Evolutionary conservation across 2,888 invertebrate species (phyloP).

Genomic region (Phalangium opilio): DNA sequence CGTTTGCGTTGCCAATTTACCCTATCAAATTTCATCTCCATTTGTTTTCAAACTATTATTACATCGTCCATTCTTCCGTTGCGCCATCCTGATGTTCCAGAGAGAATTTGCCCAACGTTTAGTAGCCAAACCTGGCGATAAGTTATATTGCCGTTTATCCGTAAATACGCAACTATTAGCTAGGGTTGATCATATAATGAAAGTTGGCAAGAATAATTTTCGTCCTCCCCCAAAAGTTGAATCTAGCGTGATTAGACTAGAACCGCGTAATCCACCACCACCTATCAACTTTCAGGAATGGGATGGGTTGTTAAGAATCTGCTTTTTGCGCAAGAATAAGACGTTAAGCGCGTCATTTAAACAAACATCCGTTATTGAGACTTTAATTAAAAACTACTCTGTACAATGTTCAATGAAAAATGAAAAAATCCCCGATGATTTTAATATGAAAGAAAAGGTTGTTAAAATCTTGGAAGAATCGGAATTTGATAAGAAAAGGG

Average conservation of each 20-base stretch:
- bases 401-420: conserved; percentile 74
- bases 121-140: conserved; percentile 93
- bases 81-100: conserved; percentile 98
- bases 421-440: conserved; percentile 56
- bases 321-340: conserved; percentile 92
- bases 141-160: conserved; percentile 86
- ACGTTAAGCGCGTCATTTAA: conserved; percentile 79
- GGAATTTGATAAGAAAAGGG: conserved; percentile 55
- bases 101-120: conserved; percentile 93
- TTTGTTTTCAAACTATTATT: conserved; percentile 78
- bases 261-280: conserved; percentile 93
- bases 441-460: conserved; percentile 66
- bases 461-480: conserved; percentile 51
- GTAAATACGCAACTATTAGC: conserved; percentile 91
- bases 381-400: conserved; percentile 79
- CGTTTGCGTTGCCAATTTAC: conserved; percentile 94
- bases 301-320: conserved; percentile 92
- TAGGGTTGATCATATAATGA: conserved; percentile 88
- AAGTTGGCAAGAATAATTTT: conserved; percentile 97
- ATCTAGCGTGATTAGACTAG: conserved; percentile 91
- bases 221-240: conserved; percentile 98
- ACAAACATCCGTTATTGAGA: conserved; percentile 62
- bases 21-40: conserved; percentile 95
- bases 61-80: conserved; percentile 46
- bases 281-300: conserved; percentile 92